Conservation (phyloP, 2,113 vertebrate species). For the Hypomesus transpacificus region DNA sequence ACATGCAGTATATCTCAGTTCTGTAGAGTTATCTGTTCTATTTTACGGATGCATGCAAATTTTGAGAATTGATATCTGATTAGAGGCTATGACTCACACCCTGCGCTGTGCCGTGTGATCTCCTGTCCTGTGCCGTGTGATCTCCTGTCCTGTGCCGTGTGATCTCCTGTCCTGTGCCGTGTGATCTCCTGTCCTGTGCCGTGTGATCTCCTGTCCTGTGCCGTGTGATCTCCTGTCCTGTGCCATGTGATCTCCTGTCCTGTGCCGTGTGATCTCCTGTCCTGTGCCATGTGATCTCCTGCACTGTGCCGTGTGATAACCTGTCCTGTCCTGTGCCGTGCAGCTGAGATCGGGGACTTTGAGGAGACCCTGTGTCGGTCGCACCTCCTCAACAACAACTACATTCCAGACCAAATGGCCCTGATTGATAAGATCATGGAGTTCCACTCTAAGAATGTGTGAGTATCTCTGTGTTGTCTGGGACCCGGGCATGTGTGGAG, state of each 20-base stretch:
- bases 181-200: too few species aligned
- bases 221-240: too few species aligned
- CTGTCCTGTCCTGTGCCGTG: constrained; percentile 23
- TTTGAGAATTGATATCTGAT: background rate
- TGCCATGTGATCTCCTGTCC: background rate
- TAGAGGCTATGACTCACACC: too few species aligned
- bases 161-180: too few species aligned
- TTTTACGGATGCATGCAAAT: background rate
- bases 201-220: too few species aligned
- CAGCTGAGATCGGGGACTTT: constrained; percentile 98
- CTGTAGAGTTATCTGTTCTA: background rate
- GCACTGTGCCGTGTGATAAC: background rate
- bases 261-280: background rate
- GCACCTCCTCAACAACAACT: constrained; percentile 94
- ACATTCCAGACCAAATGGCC: constrained; percentile 93
- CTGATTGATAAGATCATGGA: constrained; percentile 96
- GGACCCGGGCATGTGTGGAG: background rate
- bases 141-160: too few species aligned
- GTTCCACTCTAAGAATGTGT: constrained; percentile 90
- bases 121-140: too few species aligned
- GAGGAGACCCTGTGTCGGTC: constrained; percentile 89
- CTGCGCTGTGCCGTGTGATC: background rate
- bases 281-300: background rate
- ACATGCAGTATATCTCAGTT: background rate
- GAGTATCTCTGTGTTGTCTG: constrained; percentile 59